Evolutionary conservation across 2,113 vertebrate species (phyloP).

Genomic region (Murina feae): DNA sequence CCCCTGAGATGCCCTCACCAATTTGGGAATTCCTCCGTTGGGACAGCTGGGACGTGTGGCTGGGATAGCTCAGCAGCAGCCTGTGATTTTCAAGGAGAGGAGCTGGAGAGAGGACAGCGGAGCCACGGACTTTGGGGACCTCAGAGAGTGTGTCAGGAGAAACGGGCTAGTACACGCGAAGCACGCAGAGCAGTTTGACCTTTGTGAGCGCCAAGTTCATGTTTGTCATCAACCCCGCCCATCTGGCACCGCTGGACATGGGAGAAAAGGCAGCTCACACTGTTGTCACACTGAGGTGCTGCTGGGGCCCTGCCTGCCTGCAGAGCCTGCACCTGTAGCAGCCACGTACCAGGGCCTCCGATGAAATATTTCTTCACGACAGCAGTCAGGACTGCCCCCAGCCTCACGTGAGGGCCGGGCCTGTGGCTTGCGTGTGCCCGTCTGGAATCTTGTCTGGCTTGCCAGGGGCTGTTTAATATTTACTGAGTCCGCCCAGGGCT

Average conservation of each 20-base stretch:
- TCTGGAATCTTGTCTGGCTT: background rate
- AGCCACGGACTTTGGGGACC: background rate
- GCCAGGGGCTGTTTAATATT: constrained; percentile 51
- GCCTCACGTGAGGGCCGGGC: background rate
- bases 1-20: accelerated
- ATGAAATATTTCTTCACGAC: accelerated
- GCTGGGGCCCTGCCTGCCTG: accelerated
- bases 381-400: background rate
- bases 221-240: accelerated
- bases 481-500: background rate
- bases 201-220: accelerated
- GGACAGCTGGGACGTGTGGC: background rate
- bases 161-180: accelerated
- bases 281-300: accelerated
- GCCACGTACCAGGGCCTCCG: accelerated
- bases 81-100: background rate
- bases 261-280: background rate
- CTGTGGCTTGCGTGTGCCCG: background rate
- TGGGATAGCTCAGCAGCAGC: background rate
- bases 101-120: background rate
- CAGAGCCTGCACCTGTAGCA: accelerated
- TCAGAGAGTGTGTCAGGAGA: background rate
- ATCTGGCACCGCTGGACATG: accelerated
- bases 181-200: background rate
- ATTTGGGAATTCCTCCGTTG: background rate